Conservation (phyloP, 92 coral and sea anemone species). For the Parazoanthus swiftii region DNA sequence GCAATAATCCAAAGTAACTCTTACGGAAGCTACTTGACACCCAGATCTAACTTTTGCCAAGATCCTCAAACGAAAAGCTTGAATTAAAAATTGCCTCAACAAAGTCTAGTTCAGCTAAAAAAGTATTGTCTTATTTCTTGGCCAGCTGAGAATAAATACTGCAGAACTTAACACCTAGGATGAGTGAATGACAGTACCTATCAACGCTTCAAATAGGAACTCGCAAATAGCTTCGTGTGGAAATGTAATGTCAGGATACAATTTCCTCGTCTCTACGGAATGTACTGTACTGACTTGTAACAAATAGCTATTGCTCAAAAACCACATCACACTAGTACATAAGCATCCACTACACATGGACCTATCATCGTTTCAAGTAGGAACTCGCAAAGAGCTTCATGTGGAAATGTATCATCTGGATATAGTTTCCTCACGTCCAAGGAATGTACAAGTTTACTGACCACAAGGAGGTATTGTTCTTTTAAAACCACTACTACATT, state of each 20-base stretch:
- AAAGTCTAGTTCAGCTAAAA: too few species aligned
- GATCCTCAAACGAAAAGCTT: too few species aligned
- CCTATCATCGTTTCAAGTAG: constrained; percentile 42
- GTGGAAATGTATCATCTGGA: constrained; percentile 58
- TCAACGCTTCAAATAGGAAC: constrained; percentile 37
- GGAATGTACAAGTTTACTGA: not conserved
- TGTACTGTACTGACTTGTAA: not conserved
- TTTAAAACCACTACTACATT: not conserved
- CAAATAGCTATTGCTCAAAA: not conserved
- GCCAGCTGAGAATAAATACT: too few species aligned
- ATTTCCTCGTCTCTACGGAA: constrained; percentile 36
- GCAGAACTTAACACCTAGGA: too few species aligned
- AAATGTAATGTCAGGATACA: constrained; percentile 53
- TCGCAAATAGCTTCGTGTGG: constrained; percentile 66
- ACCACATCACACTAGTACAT: not conserved
- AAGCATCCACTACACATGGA: not conserved
- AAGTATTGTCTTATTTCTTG: too few species aligned
- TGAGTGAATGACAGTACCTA: not conserved
- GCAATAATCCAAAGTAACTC: too few species aligned
- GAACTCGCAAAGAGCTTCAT: constrained; percentile 61
- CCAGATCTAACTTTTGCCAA: too few species aligned
- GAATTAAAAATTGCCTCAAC: too few species aligned
- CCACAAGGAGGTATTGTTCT: not conserved
- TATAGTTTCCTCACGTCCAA: constrained; percentile 50
- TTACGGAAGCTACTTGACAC: too few species aligned